Evolutionary conservation across 1,140 invertebrate genomes (phyloP).

Genomic region (Solen grandis): DNA sequence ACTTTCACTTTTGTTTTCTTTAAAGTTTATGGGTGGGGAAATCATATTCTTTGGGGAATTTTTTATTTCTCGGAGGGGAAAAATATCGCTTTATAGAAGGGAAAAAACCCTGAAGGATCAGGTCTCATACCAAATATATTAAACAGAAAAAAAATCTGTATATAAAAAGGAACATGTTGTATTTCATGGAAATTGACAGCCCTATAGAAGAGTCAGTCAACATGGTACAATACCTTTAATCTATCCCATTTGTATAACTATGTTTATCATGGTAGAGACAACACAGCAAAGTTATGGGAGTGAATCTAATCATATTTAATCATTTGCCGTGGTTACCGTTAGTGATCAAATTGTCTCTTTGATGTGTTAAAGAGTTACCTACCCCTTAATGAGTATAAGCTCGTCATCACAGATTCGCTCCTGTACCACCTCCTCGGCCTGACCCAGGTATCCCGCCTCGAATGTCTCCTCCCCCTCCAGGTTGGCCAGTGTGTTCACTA

Average conservation of each 20-base stretch:
- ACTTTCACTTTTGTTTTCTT: no score
- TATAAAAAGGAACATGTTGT: no score
- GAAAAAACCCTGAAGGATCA: no score
- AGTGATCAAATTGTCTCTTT: no score
- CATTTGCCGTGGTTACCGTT: no score
- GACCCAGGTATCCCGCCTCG: conserved; percentile 94
- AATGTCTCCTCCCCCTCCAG: conserved; percentile 99
- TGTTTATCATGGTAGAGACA: not conserved
- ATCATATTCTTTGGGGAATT: no score
- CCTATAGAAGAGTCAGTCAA: conserved; percentile 11
- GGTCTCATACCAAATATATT: no score
- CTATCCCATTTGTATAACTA: conserved; percentile 31
- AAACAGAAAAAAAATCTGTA: no score
- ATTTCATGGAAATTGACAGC: conserved; percentile 35
- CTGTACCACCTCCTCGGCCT: conserved; percentile 97
- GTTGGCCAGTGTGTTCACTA: conserved; percentile 96
- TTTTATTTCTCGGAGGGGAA: no score
- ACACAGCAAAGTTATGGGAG: conserved; percentile 27
- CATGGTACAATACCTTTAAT: conserved; percentile 38
- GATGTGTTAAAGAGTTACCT: conserved; percentile 68
- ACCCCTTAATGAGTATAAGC: conserved; percentile 97
- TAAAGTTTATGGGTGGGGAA: no score
- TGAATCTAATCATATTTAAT: no score
- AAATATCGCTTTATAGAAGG: no score
- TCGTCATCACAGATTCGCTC: conserved; percentile 99